Evolutionary conservation across 2,888 invertebrate genomes (phyloP), one percentile per base, ranked within the genome.

Genomic region (Hybos culiciformis): DNA sequence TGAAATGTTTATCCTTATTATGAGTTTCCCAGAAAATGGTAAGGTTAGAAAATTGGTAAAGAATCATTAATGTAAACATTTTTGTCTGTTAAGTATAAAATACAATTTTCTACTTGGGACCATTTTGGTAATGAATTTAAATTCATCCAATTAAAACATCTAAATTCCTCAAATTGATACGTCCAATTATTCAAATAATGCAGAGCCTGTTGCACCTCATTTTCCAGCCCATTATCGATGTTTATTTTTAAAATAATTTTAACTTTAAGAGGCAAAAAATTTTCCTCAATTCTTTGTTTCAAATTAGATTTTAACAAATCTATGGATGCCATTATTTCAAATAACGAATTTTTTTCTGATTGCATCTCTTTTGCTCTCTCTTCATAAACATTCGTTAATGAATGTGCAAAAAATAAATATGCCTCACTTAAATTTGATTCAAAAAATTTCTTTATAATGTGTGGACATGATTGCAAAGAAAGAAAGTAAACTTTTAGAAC

Each of bases 351-450:
- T 37, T 39, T 41, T 33, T 44, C 44, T 24, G 37, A 20, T 37
- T 41, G 37, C 29, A 40, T 40, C 23, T 40, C 39, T 44, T 34
- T 34, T 12, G 20, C 26, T 39, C 34, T 38, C 29, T 41, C 37
- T 31, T 31, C 32, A 41, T 41, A 44, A 19, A 41, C 41, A 41
- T 34, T 38, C 5, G 33, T 33, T 14, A 39, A 14, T 34, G 45
- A 45, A 42, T 42, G 39, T 19, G 39, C 42, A 26, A 45, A 42
- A 20, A 42, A 38, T 11, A 45, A 38, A 23, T 38, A 33, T 17
- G 31, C 37, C 26, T 44, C 41, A 41, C 41, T 44, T 20, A 44
- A 44, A 23, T 44, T 37, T 24, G 36, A 37, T 36, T 44, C 32
- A 33, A 44, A 44, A 29, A 44, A 44, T 14, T 17, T 32, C 18